These are phyloP conservation scores for Sarcophaga rosellei DNA, from an alignment of 2,888 invertebrate species.

Conservation along the genomic window DNA sequence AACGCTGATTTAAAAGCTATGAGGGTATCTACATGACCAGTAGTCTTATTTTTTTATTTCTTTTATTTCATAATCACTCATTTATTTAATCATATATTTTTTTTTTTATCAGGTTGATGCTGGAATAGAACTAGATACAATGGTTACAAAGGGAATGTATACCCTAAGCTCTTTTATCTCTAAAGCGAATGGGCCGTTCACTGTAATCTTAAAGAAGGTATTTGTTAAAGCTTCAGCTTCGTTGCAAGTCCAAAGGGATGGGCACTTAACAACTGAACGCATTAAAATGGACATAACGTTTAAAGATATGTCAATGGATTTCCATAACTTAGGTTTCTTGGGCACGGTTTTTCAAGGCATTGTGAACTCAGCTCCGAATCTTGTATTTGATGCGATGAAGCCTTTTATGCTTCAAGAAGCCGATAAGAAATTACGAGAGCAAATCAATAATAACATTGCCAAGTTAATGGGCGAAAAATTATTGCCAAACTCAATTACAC, in stretches of 20 bases:
- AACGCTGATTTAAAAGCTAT: constrained; percentile 88
- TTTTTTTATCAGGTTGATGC: constrained; percentile 85
- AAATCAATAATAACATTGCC: constrained; percentile 88
- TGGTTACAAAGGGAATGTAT: constrained; percentile 89
- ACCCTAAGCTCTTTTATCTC: constrained; percentile 88
- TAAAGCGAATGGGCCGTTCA: constrained; percentile 88
- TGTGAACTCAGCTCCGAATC: constrained; percentile 90
- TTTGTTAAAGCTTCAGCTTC: constrained; percentile 86
- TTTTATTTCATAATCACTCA: not conserved
- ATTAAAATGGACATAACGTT: constrained; percentile 91
- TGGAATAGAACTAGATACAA: constrained; percentile 86
- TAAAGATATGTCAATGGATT: constrained; percentile 88
- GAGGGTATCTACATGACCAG: constrained; percentile 83
- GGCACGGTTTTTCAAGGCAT: constrained; percentile 87
- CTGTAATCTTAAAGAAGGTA: constrained; percentile 88
- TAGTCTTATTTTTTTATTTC: too few relatives aligned
- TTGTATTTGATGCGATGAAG: constrained; percentile 93
- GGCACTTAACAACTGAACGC: constrained; percentile 88
- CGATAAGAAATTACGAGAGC: constrained; percentile 87
- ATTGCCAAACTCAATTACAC: constrained; percentile 92
- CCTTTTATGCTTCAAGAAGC: constrained; percentile 91
- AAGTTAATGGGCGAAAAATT: constrained; percentile 86
- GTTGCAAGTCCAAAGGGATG: constrained; percentile 88
- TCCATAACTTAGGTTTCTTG: constrained; percentile 89
- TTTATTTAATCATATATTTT: constrained; percentile 1